Base-by-base conservation (phyloP, 2,888 invertebrate genomes). In the Electrophaes corylata region DNA sequence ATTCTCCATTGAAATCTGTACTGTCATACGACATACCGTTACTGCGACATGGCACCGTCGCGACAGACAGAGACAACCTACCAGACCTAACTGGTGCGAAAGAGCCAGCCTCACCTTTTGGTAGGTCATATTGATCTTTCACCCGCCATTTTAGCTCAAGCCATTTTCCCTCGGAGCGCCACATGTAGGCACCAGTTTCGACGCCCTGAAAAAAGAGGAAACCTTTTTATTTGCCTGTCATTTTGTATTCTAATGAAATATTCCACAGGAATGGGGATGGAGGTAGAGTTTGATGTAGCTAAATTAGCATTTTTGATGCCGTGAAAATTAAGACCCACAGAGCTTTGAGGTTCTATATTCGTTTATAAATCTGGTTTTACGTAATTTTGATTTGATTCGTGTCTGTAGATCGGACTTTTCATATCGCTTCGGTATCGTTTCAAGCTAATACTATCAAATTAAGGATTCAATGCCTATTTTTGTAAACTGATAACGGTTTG, bases 61-160 rank as follows among this genome's bases (percentile, higher is more conserved):
- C 79, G 86, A 71, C 74, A 71, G 81, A 89, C 65, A 63, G 81
- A 76, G 84, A 87, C 11, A 52, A 65, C 52, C 53, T 69, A 18
- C 71, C 57, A 52, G 70, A 70, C 49, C 39, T 18, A 11, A 44
- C 52, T 58, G 56, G 88, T 62, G 69, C 37, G 77, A 88, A 62
- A 69, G 78, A 65, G 87, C 86, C 31, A 73, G 77, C 55, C 62
- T 76, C 49, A 84, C 83, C 86, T 87, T 91, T 89, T 82, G 87
- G 88, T 88, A 82, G 88, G 80, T 89, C 84, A 90, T 92, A 92
- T 92, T 92, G 92, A 92, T 92, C 92, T 91, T 88, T 89, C 88
- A 88, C 86, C 91, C 91, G 89, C 91, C 91, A 91, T 91, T 90
- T 91, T 90, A 88, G 80, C 79, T 76, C 77, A 83, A 79, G 81